Evolutionary conservation across 1,140 invertebrate genomes (phyloP), one percentile per base, ranked within the genome.

Genomic region (Drosophila ironensis): DNA sequence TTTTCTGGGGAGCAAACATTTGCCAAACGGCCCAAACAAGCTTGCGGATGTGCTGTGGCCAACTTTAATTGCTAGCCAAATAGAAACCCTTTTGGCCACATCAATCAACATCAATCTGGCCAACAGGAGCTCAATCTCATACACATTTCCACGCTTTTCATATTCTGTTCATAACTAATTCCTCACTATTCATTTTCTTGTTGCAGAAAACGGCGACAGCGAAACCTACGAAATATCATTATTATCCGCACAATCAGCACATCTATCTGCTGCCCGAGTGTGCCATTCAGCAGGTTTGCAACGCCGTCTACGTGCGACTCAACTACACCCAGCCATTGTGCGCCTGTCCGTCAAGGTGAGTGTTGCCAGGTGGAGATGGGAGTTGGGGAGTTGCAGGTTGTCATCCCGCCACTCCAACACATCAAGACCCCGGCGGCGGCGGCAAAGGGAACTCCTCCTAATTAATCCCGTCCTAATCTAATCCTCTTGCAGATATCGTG

Each of bases 291-390:
- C 95, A 96, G 92, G 95, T 96, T 50, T 98, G 97, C 91, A 98
- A 97, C 90, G 96, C 97, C 0, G 96, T 98, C 44, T 98, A 98
- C 91, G 95, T 97, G 20, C 92, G 97, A 52, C 91, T 98, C 44
- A 97, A 98, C 91, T 97, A 97, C 91, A 97, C 96, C 17, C 96
- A 98, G 90, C 96, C 96, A 9, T 91, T 98, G 56, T 98, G 97
- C 90, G 96, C 96, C 44, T 98, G 97, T 91, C 95, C 96, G 17
- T 92, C 93, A 28, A 92, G 95, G 90, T 90, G 64, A 87, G 68
- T 46, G 12, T 14, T 4, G 33, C 1, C 4, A 7, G 4, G 14
- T 37, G 33, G 14, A 7, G 16, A 0, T 8, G 7, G 33, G 5
- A 35, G 11, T 30, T 4, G 28, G 9, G 28, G 28, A n/a, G 28